A percentile compares a stretch with the other conserved stretches of the same genome.
phyloP scores from a whole-genome alignment of 2,113 vertebrate species.

The Neodontobutis hainanensis region DNA sequence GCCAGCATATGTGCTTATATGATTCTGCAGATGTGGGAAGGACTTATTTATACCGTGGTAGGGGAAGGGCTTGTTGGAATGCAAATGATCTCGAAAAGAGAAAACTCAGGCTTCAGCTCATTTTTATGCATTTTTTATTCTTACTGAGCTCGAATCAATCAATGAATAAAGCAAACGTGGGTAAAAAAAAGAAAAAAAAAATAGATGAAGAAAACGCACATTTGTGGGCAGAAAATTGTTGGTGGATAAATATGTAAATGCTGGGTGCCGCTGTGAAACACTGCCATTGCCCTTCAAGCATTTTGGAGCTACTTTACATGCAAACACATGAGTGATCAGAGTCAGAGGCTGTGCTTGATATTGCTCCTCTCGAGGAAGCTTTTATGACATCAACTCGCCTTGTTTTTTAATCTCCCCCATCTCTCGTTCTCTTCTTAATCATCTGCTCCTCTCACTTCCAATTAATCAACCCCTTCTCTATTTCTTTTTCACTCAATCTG shows the following conservation, averaged over 20 bases:
- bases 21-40: conserved; percentile 57
- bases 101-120: conserved; percentile 71
- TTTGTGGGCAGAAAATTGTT: conserved; percentile 58
- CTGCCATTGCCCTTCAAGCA: conserved; percentile 49
- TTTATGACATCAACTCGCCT: conserved; percentile 27
- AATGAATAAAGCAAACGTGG: conserved; percentile 59
- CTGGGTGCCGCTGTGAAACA: conserved; percentile 46
- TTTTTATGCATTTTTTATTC: conserved; percentile 52
- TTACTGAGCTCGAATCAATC: conserved; percentile 56
- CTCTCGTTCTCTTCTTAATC: conserved; percentile 29
- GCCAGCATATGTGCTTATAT: conserved; percentile 8
- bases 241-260: conserved; percentile 71
- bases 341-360: conserved; percentile 48
- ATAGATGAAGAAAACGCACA: conserved; percentile 12
- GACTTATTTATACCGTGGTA: conserved; percentile 21
- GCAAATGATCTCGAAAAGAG: conserved; percentile 74
- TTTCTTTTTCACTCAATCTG: conserved; percentile 15
- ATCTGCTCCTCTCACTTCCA: conserved; percentile 33
- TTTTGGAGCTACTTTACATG: conserved; percentile 63
- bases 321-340: conserved; percentile 69
- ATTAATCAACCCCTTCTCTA: conserved; percentile 30
- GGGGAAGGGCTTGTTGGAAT: conserved; percentile 36
- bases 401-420: not conserved
- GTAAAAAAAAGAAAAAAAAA: too few species aligned
- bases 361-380: conserved; percentile 40